Evolutionary conservation across 2,113 vertebrate species (phyloP).

Genomic region (Scatophagus argus): DNA sequence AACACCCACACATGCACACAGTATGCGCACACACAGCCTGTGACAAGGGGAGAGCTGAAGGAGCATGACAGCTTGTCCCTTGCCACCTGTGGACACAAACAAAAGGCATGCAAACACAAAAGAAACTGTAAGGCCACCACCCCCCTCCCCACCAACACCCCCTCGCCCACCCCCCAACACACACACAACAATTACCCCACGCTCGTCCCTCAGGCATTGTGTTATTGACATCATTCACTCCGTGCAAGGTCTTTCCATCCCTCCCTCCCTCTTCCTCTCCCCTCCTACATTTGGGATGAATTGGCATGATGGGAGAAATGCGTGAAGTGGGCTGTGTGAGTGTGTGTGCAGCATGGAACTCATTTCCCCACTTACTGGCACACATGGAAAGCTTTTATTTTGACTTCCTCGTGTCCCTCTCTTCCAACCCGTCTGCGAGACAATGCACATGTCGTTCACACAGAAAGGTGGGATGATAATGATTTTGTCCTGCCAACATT

Average conservation of each 20-base stretch:
- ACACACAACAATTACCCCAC: constrained; percentile 54
- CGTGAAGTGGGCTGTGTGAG: constrained; percentile 52
- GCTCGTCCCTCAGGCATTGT: constrained; percentile 60
- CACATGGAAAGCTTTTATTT: constrained; percentile 73
- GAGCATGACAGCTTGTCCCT: constrained; percentile 72
- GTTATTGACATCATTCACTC: constrained; percentile 78
- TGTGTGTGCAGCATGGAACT: constrained; percentile 62
- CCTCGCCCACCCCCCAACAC: constrained; percentile 39
- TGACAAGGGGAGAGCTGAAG: constrained; percentile 55
- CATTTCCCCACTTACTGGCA: constrained; percentile 70
- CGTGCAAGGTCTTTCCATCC: constrained; percentile 71
- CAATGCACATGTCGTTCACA: constrained; percentile 51
- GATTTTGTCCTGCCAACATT: constrained; percentile 58
- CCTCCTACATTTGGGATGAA: constrained; percentile 67
- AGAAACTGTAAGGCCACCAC: constrained; percentile 56
- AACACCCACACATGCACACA: constrained; percentile 29
- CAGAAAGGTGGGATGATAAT: constrained; percentile 29
- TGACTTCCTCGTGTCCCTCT: constrained; percentile 52
- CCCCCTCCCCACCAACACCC: constrained; percentile 26
- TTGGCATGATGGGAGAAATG: constrained; percentile 69
- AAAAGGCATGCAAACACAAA: constrained; percentile 70
- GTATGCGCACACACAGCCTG: constrained; percentile 26
- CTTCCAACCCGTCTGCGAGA: constrained; percentile 51
- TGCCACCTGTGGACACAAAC: constrained; percentile 74
- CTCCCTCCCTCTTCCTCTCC: background rate